Conservation (phyloP, 2,797 vertebrate species). For the Dendrocincla tyrannina region DNA sequence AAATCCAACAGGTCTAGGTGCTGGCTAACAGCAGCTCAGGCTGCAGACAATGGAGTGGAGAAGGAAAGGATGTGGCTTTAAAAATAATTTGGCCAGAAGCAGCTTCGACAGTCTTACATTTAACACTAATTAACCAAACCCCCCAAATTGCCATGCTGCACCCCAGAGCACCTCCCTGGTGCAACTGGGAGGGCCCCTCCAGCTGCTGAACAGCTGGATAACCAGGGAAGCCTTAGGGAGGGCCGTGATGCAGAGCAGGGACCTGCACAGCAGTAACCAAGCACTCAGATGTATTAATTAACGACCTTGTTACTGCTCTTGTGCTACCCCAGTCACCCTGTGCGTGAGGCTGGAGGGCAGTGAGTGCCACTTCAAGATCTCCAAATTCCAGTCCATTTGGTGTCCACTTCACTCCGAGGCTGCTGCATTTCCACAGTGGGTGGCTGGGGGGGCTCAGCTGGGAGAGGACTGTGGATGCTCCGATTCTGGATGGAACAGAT, state of each 20-base stretch:
- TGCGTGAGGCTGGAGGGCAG: not conserved
- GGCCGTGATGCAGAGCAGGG: not conserved
- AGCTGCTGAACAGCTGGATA: not conserved
- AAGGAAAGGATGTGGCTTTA: not conserved
- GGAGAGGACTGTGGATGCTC: not conserved
- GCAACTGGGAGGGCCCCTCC: not conserved
- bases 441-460: not conserved
- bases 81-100: not conserved
- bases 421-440: not conserved
- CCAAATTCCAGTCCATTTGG: not conserved
- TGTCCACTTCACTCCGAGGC: not conserved
- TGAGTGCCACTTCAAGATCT: not conserved
- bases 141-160: not conserved
- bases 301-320: not conserved
- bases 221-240: not conserved
- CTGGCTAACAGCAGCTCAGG: not conserved
- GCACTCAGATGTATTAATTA: not conserved
- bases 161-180: not conserved
- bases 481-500: accelerated
- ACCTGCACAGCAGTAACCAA: not conserved
- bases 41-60: not conserved
- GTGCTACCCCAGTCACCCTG: not conserved
- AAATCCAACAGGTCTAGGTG: not conserved
- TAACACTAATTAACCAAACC: accelerated
- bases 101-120: not conserved